A percentile compares a stretch with the other conserved stretches of the same genome.
Conservation (phyloP, 1,140 invertebrate species). For the Drosophila rufa region DNA sequence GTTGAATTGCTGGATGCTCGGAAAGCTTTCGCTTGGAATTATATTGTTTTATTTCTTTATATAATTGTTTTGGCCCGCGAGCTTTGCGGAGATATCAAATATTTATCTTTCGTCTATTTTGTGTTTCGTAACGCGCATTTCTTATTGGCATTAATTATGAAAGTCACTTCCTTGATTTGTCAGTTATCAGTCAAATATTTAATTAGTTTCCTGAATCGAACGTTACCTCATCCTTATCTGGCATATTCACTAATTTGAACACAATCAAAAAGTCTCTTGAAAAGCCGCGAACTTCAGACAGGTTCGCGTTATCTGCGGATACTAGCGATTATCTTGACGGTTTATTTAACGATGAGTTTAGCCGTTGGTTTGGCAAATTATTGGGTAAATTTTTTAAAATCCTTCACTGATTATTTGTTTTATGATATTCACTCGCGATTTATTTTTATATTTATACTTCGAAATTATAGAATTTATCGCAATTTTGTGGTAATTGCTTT, state of each 20-base stretch:
- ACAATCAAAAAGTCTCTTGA: constrained; percentile 47
- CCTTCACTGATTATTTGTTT: background rate
- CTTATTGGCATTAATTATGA: constrained; percentile 31
- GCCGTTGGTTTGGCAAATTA: background rate
- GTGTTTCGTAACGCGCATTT: constrained; percentile 31
- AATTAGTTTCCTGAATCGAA: constrained; percentile 30
- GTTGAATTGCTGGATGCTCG: constrained; percentile 41
- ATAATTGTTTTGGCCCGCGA: constrained; percentile 47
- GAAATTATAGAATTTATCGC: background rate
- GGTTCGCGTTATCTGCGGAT: constrained; percentile 22
- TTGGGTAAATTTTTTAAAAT: background rate
- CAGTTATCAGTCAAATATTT: constrained; percentile 34
- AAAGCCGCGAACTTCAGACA: constrained; percentile 25
- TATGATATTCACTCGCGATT: background rate
- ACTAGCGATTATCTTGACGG: constrained; percentile 1
- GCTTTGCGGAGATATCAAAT: constrained; percentile 41
- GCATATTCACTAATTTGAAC: constrained; percentile 57
- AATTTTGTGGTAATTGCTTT: background rate
- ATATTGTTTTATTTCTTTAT: constrained; percentile 52
- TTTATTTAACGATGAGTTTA: constrained; percentile 7
- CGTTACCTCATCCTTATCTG: constrained; percentile 72
- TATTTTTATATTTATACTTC: background rate
- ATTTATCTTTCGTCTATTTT: constrained; percentile 39
- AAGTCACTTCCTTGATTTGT: constrained; percentile 29
- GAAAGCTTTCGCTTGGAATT: constrained; percentile 57